These are phyloP conservation scores for Spizella passerina DNA, from an alignment of 2,797 vertebrate genomes.

Conservation along the genomic window DNA sequence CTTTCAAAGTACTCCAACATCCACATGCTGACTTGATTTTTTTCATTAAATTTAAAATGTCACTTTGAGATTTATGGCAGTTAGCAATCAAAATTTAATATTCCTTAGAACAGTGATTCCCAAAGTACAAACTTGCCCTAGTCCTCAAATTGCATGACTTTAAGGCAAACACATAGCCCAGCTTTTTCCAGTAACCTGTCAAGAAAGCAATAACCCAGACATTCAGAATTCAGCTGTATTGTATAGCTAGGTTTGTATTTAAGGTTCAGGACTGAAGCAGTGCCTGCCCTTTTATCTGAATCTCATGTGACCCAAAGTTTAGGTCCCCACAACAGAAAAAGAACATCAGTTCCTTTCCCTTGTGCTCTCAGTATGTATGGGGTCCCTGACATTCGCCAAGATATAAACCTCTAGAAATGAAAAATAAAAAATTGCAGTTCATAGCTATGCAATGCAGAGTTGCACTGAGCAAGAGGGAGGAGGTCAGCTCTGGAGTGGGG, in stretches of 20 bases:
- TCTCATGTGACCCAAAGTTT: not conserved
- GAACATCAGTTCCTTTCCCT: not conserved
- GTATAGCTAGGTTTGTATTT: not conserved
- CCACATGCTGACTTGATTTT: not conserved
- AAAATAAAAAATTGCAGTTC: not conserved
- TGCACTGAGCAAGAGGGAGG: not conserved
- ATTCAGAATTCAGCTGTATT: not conserved
- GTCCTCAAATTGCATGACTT: not conserved
- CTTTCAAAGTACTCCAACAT: not conserved
- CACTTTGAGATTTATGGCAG: conserved; percentile 3
- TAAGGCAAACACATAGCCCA: not conserved
- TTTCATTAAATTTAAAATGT: conserved; percentile 29
- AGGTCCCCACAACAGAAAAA: not conserved
- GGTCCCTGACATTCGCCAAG: not conserved
- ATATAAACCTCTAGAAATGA: not conserved
- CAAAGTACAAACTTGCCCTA: not conserved
- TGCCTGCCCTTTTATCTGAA: not conserved
- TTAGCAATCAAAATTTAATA: conserved; percentile 1
- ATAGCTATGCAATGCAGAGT: not conserved
- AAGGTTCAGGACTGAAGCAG: not conserved
- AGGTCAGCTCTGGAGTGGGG: fast-evolving
- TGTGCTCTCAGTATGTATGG: not conserved
- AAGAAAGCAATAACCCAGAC: not conserved
- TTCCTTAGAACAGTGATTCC: not conserved
- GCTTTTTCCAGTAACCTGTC: not conserved